Evolutionary conservation across 2,888 invertebrate species (phyloP).

Genomic region (Chamaedrilus cognettii): DNA sequence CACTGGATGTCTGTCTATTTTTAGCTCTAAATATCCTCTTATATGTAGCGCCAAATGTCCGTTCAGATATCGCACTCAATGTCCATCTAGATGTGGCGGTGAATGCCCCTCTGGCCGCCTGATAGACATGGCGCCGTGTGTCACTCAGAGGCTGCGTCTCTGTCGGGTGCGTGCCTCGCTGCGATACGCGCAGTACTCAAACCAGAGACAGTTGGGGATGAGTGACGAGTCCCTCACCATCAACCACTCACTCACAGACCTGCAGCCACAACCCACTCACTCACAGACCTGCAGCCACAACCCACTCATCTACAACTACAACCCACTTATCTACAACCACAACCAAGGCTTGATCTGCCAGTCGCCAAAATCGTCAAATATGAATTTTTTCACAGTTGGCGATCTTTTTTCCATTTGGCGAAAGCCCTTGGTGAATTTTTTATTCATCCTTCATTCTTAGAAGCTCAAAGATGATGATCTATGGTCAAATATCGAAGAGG

Average conservation of each 20-base stretch:
- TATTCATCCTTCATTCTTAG: too few relatives aligned
- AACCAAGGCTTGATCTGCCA: too few relatives aligned
- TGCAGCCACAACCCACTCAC: constrained; percentile 56
- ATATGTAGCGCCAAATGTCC: too few relatives aligned
- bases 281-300: not conserved
- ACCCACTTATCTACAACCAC: not conserved
- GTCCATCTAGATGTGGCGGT: not conserved
- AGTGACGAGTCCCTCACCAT: constrained; percentile 85
- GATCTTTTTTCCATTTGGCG: too few relatives aligned
- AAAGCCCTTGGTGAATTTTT: too few relatives aligned
- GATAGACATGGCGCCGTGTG: not conserved
- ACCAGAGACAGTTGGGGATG: constrained; percentile 91
- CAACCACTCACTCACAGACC: constrained; percentile 77
- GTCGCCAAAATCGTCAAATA: too few relatives aligned
- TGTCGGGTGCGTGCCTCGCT: constrained; percentile 35
- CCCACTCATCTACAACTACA: not conserved
- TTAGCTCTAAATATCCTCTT: too few relatives aligned
- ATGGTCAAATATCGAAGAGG: too few relatives aligned
- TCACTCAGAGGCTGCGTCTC: constrained; percentile 18
- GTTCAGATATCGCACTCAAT: too few relatives aligned
- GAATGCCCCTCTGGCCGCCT: not conserved
- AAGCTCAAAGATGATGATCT: too few relatives aligned
- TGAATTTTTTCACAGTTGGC: too few relatives aligned
- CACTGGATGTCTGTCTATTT: too few relatives aligned
- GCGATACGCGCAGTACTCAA: constrained; percentile 82